phyloP scores from a whole-genome alignment of 2,113 vertebrate genomes.

The Sisor rabdophorus region DNA sequence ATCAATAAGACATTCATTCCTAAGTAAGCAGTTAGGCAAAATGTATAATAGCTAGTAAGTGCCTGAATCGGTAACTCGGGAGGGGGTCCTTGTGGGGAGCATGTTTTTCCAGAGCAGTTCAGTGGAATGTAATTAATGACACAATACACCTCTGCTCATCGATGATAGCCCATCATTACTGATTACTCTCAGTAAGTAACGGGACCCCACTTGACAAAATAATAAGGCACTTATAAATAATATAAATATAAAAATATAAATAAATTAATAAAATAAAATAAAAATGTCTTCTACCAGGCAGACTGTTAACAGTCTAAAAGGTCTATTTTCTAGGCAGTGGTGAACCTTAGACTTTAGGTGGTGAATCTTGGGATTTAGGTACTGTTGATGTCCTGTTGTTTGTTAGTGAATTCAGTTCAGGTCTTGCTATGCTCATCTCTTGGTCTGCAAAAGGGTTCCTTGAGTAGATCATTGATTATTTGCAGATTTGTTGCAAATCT shows the following conservation, averaged over 20 bases:
- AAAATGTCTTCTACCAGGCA: conserved; percentile 25
- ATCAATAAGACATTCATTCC: conserved; percentile 66
- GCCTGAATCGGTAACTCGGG: conserved; percentile 51
- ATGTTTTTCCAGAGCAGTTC: conserved; percentile 49
- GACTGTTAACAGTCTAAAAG: conserved; percentile 35
- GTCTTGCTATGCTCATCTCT: too few relatives aligned
- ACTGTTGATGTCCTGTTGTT: too few relatives aligned
- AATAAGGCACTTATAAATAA: conserved; percentile 55
- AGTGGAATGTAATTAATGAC: conserved; percentile 64
- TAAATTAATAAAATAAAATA: conserved; percentile 17
- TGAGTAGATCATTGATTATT: too few relatives aligned
- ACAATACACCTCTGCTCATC: conserved; percentile 58
- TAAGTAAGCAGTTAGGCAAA: conserved; percentile 56
- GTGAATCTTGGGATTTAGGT: too few relatives aligned
- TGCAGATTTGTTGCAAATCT: too few relatives aligned
- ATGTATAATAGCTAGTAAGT: conserved; percentile 58
- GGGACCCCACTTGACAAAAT: conserved; percentile 60
- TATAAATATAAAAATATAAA: conserved; percentile 19
- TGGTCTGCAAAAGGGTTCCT: too few relatives aligned
- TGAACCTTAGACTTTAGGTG: too few relatives aligned
- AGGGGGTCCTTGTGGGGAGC: conserved; percentile 43
- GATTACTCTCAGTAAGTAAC: conserved; percentile 70
- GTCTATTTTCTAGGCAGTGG: too few relatives aligned
- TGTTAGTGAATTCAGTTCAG: too few relatives aligned
- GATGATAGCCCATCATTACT: conserved; percentile 70